Conservation (phyloP, 2,113 vertebrate species). For the Aegithalos caudatus region DNA sequence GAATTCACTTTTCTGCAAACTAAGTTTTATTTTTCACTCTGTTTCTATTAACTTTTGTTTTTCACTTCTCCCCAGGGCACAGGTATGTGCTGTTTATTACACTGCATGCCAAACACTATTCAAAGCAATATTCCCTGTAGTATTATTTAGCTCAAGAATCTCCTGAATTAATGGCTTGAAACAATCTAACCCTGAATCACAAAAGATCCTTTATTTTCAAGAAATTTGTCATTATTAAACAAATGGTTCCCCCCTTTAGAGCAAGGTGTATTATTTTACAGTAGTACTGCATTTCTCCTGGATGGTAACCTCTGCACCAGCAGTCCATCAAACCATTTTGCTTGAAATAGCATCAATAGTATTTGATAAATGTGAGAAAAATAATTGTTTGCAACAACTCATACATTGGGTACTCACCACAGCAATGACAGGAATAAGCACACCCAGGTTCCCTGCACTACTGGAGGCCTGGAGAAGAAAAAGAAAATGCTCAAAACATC, state of each 20-base stretch:
- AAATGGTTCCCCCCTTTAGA: neutral
- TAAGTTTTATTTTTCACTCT: neutral
- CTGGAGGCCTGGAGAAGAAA: slow-evolving; percentile 85
- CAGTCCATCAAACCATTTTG: neutral
- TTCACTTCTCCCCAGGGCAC: neutral
- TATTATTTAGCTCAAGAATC: neutral
- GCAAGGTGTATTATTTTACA: neutral
- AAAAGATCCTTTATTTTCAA: neutral
- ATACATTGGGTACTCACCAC: slow-evolving; percentile 82
- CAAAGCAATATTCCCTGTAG: neutral
- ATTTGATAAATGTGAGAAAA: neutral
- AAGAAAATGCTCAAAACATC: neutral
- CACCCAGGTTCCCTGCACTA: slow-evolving; percentile 94
- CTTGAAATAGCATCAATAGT: neutral
- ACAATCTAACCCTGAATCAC: neutral
- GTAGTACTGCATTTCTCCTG: neutral
- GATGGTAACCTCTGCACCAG: neutral
- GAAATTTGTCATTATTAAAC: neutral
- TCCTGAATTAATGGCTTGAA: neutral
- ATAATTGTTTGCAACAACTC: neutral
- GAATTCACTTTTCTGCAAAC: neutral
- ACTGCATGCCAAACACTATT: neutral
- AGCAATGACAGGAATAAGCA: slow-evolving; percentile 96
- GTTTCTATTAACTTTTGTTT: neutral
- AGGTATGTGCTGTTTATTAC: neutral